Conservation (phyloP, 1,140 invertebrate genomes). For the Archegozetes longisetosus region DNA sequence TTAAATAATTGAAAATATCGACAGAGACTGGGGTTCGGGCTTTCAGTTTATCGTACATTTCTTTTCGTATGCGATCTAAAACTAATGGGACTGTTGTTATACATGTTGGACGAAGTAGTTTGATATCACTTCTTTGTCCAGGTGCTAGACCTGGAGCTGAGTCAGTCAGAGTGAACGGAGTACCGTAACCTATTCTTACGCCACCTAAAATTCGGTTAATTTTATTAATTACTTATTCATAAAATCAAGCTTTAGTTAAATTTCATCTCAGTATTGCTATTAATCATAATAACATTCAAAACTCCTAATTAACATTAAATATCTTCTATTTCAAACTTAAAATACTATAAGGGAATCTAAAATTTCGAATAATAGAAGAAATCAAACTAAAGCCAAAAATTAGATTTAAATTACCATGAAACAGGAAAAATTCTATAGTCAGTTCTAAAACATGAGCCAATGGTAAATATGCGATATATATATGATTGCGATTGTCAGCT, state of each 20-base stretch:
- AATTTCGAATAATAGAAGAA: no score
- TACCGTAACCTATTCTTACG: conserved; percentile 50
- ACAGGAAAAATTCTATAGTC: conserved; percentile 37
- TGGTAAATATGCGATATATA: conserved; percentile 86
- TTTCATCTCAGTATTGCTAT: background rate
- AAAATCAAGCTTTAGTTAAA: background rate
- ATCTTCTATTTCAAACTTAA: no score
- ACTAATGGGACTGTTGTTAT: conserved; percentile 72
- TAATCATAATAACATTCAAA: no score
- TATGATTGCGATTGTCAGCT: conserved; percentile 67
- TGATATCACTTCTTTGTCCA: conserved; percentile 64
- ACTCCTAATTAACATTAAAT: no score
- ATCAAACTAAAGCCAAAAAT: no score
- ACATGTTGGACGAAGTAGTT: conserved; percentile 73
- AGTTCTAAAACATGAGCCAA: conserved; percentile 94
- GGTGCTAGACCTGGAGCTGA: conserved; percentile 81
- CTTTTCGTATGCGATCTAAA: conserved; percentile 64
- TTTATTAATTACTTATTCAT: background rate
- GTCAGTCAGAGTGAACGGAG: conserved; percentile 84
- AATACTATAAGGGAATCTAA: no score
- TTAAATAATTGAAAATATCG: conserved; percentile 75
- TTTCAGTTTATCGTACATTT: conserved; percentile 75
- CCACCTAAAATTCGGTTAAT: conserved; percentile 24
- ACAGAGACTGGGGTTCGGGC: conserved; percentile 46
- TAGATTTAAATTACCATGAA: conserved; percentile 18